Evolutionary conservation across 2,888 invertebrate genomes (phyloP), one percentile per base, ranked within the genome.

Genomic region (Clostera curtula): DNA sequence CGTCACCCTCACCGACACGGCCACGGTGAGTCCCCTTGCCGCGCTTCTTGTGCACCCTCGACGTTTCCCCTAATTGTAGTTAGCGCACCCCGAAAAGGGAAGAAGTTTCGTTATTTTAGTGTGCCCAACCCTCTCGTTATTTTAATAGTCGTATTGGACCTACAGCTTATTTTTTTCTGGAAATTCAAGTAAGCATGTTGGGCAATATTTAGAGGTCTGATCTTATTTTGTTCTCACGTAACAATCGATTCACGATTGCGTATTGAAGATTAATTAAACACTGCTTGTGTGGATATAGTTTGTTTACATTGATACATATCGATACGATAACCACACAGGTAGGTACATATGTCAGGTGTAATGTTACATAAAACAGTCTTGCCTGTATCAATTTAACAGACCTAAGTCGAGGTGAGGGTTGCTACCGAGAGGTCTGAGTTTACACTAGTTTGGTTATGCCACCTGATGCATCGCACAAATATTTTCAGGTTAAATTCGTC

Each of bases 1-100:
- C 40, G 83, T 75, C 63, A 82, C 84, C 82, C 80, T 80, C 51
- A 82, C 82, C 53, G 83, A 83, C 44, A 80, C 76, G 48, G 76
- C 79, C 53, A 76, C 82, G 73, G 87, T 89, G 77, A 85, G 89
- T 82, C 72, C 74, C 71, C 70, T 64, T 57, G 56, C 51, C 53
- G 59, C 49, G 49, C 64, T 63, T 75, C 70, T 66, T 66, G 54
- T 63, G 64, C 77, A 75, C 82, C 82, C 82, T 77, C 64, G 48
- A 66, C 47, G 43, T 52, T 59, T 75, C 76, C 80, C 80, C 83
- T 72, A 73, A 72, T 67, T 60, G 58, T 51, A 66, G 64, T 66
- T 59, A 58, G 49, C 65, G 64, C 73, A 73, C 80, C 75, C 80
- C 69, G 63, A 68, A 62, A 69, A 63, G 62, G 68, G 72, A n/a